Percentiles rank a stretch among this genome's conserved stretches.
Evolutionary conservation across 2,113 vertebrate genomes (phyloP).

Genomic region (Seriola aureovittata): DNA sequence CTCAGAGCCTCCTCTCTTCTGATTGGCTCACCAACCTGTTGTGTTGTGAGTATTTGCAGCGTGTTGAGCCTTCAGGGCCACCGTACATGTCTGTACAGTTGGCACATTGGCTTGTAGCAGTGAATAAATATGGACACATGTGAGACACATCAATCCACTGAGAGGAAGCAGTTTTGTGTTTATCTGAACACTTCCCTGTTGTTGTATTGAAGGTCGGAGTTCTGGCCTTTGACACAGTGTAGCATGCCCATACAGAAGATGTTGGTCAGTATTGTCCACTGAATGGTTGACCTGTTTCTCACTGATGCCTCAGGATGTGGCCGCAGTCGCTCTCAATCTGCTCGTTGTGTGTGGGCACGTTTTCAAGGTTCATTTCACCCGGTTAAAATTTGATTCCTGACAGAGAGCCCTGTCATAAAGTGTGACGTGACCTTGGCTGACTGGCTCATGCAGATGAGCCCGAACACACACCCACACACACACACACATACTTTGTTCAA

Average conservation of each 20-base stretch:
- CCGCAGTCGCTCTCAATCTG: background rate
- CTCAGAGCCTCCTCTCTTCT: no score
- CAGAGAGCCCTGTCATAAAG: conserved; percentile 25
- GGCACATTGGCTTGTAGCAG: no score
- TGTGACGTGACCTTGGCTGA: conserved; percentile 49
- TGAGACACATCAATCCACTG: background rate
- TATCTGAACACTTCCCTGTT: background rate
- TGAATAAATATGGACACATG: no score
- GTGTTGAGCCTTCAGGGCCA: no score
- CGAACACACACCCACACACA: conserved; percentile 8
- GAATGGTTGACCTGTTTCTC: background rate
- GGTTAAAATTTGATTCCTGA: conserved; percentile 41
- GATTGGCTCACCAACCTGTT: no score
- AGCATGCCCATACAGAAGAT: background rate
- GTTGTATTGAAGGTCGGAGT: background rate
- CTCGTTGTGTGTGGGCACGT: conserved; percentile 6
- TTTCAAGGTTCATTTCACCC: conserved; percentile 48
- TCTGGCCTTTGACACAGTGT: background rate
- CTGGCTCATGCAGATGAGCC: conserved; percentile 40
- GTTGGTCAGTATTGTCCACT: background rate
- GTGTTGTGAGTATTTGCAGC: no score
- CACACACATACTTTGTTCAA: conserved; percentile 25
- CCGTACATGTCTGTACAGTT: no score
- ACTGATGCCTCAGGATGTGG: background rate
- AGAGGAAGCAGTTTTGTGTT: no score